Base-by-base conservation (phyloP, 1,140 invertebrate genomes). In the Parasteatoda tepidariorum region DNA sequence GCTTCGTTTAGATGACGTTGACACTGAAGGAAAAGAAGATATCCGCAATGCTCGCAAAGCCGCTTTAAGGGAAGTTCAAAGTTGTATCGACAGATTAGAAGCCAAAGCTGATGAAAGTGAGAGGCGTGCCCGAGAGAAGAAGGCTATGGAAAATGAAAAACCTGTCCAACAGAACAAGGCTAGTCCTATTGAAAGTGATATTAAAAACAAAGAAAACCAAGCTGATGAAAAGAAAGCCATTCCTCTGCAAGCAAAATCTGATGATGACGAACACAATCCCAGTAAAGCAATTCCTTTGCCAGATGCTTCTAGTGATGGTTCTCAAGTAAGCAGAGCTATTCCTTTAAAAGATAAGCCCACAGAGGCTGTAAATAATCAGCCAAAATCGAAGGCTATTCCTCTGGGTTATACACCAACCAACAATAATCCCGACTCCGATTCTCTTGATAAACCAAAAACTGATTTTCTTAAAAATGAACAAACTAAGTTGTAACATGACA, bases 1-100 rank as follows among this genome's bases (percentile, higher is more conserved):
- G 79, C 92, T 98, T 3, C 96, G 96, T 88, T 88, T 98, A 79
- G 97, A 98, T 88, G 93, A 94, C 85, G 95, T 98, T 74, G 95
- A 97, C 87, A 95, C 95, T 0, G 95, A 96, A 83, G 96, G 96
- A 1, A 94, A 95, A 86, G 95, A 97, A 31, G 94, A 95, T 86
- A 94, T 98, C 38, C 91, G 96, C 85, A 92, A 93, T 76, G 94
- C 95, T 0, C 91, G 97, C 24, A 96, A 94, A 88, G 93, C 95
- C 85, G 94, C 95, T 0, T 96, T 98, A 11, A 94, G 93, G 87
- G 93, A 92, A 87, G 97, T 98, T 87, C 94, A 98, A 87, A 92
- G 93, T 66, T 94, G 93, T 34, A 96, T 98, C 73, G 92, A 93
- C 87, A 90, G 94, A 34, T 89, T 98, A 62, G 97, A 98, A 88